These are phyloP conservation scores for Trachelus troglodyta DNA, from an alignment of 2,888 invertebrate species.

Conservation along the genomic window DNA sequence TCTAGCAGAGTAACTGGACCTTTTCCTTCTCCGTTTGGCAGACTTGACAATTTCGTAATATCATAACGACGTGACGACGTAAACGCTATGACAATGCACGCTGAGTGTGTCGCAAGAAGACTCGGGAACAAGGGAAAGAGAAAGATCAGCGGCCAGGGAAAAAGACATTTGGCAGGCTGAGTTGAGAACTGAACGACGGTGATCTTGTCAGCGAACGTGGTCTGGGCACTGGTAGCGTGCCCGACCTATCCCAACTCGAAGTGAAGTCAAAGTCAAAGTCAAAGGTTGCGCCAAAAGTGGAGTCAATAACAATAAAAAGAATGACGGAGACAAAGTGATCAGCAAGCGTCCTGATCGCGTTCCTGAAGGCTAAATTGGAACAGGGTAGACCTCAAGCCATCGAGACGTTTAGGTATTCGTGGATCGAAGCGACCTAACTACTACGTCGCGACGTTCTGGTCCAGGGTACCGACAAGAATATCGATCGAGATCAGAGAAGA, in stretches of 20 bases:
- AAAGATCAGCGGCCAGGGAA: not conserved
- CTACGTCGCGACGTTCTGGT: not conserved
- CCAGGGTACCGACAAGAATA: not conserved
- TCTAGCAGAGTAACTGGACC: not conserved
- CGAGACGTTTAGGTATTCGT: not conserved
- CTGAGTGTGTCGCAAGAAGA: not conserved
- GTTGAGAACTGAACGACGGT: not conserved
- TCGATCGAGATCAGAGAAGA: not conserved
- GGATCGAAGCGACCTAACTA: not conserved
- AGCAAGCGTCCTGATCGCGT: not conserved
- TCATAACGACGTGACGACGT: not conserved
- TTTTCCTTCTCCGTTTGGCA: not conserved
- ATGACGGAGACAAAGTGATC: not conserved
- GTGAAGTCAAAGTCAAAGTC: not conserved
- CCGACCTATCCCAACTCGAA: not conserved
- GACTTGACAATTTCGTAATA: not conserved
- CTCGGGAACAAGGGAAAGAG: constrained; percentile 9
- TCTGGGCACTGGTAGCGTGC: not conserved
- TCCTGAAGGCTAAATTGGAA: not conserved
- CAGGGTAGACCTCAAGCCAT: not conserved
- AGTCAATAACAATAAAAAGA: not conserved
- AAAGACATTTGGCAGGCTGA: not conserved
- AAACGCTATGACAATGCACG: too few relatives aligned
- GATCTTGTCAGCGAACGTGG: too few relatives aligned
- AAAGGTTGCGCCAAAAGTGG: not conserved